Conservation (phyloP, 2,113 vertebrate species). For the Trogon surrucura region DNA sequence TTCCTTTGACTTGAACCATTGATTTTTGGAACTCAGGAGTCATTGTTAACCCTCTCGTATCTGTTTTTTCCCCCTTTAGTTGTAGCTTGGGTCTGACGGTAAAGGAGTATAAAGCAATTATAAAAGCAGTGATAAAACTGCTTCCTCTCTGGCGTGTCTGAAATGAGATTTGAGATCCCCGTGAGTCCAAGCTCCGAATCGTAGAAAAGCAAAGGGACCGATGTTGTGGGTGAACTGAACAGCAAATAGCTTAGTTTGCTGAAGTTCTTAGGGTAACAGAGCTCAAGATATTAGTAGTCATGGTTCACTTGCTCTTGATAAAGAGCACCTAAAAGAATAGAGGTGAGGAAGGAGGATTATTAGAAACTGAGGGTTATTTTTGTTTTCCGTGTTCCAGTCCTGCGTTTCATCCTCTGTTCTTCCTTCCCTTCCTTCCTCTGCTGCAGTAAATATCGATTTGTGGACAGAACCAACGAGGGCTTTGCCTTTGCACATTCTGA, state of each 20-base stretch:
- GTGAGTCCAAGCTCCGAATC: background rate
- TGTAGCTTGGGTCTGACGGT: background rate
- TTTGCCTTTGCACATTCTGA: background rate
- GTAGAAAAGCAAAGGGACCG: background rate
- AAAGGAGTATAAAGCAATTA: background rate
- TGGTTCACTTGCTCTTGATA: background rate
- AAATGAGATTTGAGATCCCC: background rate
- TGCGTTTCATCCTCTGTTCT: background rate
- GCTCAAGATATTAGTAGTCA: no score
- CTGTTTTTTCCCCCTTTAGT: background rate
- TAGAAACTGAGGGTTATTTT: fast-evolving
- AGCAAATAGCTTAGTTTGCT: background rate
- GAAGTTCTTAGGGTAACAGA: background rate
- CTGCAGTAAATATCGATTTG: constrained; percentile 18
- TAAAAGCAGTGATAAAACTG: background rate
- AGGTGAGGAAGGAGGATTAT: background rate
- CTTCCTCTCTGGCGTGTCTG: background rate
- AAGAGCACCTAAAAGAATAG: background rate
- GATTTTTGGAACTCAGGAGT: background rate
- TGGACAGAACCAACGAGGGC: background rate
- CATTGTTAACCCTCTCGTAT: background rate
- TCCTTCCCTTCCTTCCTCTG: background rate
- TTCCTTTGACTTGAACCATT: background rate
- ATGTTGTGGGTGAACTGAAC: background rate
- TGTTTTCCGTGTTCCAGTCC: background rate